Evolutionary conservation across 2,888 invertebrate species (phyloP).

Genomic region (Melanchra persicariae): DNA sequence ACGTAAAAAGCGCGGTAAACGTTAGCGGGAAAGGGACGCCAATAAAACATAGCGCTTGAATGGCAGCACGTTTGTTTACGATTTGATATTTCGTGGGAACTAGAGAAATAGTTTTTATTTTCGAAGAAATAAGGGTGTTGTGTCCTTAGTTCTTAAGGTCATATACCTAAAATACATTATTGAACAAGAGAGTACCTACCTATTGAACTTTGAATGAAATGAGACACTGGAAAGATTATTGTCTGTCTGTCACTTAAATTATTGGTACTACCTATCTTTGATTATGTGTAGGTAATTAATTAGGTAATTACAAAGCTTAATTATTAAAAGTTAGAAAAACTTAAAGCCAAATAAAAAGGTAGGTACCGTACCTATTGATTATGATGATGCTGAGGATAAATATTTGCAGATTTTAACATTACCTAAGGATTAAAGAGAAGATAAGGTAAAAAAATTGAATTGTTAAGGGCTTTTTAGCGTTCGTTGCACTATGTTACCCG

Average conservation of each 20-base stretch:
- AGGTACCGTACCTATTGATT: no score
- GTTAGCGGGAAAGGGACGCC: slow-evolving; percentile 88
- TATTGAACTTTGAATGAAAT: slow-evolving; percentile 34
- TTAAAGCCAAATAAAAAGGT: neutral
- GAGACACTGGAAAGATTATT: slow-evolving; percentile 2
- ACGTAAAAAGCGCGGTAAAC: slow-evolving; percentile 89
- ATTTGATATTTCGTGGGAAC: slow-evolving; percentile 85
- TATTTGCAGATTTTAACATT: no score
- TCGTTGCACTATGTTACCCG: no score
- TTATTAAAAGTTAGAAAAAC: neutral
- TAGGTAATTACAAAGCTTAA: neutral
- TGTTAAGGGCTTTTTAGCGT: no score
- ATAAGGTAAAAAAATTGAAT: no score
- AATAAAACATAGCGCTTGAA: slow-evolving; percentile 89
- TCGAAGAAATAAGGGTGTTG: slow-evolving; percentile 82
- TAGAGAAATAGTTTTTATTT: slow-evolving; percentile 88
- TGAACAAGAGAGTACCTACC: slow-evolving; percentile 42
- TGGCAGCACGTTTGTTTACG: slow-evolving; percentile 89
- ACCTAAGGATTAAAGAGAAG: no score
- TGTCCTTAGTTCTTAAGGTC: slow-evolving; percentile 75
- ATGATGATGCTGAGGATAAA: no score
- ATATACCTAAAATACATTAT: slow-evolving; percentile 80
- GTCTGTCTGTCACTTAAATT: neutral
- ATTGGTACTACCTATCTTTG: neutral
- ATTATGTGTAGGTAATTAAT: no score